Evolutionary conservation across 2,113 vertebrate genomes (phyloP).

Genomic region (Paedocypris sp.): DNA sequence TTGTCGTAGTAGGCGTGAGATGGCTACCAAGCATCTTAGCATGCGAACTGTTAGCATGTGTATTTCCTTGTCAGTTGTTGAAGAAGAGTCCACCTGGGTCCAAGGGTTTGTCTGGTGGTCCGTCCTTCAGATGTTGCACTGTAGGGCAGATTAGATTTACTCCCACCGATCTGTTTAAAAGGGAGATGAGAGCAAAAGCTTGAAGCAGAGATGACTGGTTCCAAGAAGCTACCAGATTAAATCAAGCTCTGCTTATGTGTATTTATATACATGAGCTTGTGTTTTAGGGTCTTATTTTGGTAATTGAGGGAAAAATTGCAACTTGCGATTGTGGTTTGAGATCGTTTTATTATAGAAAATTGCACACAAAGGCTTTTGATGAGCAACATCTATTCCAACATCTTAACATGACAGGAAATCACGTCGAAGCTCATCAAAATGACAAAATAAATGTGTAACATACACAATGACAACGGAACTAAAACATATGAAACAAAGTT

Average conservation of each 20-base stretch:
- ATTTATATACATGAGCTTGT: too few species aligned
- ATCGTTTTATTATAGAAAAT: too few species aligned
- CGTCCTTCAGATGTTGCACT: slow-evolving; percentile 44
- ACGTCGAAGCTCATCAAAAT: too few species aligned
- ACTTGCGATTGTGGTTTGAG: too few species aligned
- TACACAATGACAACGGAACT: too few species aligned
- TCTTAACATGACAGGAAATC: neutral
- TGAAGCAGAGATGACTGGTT: neutral
- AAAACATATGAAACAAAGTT: too few species aligned
- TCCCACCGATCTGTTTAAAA: slow-evolving; percentile 46
- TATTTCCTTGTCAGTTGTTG: neutral
- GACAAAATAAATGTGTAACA: too few species aligned
- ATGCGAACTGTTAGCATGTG: neutral
- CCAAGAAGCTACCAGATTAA: too few species aligned
- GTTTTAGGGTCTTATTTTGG: too few species aligned
- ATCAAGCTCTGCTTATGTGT: too few species aligned
- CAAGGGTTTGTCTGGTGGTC: neutral
- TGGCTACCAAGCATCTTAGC: neutral
- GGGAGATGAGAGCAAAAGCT: slow-evolving; percentile 7
- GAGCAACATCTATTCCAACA: neutral
- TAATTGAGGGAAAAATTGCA: too few species aligned
- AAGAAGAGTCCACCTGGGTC: neutral
- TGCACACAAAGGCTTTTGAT: too few species aligned
- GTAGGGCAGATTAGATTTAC: slow-evolving; percentile 57
- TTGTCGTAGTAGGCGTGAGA: neutral